Conservation (phyloP, 2,888 invertebrate genomes). For the Zaprionus obscuricornis region DNA sequence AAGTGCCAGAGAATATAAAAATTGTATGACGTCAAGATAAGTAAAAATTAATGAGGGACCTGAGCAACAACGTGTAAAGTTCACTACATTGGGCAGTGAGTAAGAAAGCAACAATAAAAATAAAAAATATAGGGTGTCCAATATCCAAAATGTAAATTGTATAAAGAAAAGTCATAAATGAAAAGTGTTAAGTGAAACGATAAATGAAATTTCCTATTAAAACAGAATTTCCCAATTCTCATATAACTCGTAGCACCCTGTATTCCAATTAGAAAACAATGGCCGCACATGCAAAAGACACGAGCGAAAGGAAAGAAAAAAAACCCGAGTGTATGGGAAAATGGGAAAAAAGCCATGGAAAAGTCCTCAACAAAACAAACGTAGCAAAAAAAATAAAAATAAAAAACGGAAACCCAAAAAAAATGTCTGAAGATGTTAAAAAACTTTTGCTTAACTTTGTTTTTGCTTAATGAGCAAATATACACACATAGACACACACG, state of each 20-base stretch:
- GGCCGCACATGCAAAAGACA: slow-evolving; percentile 47
- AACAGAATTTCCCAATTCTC: background rate
- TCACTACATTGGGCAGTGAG: slow-evolving; percentile 42
- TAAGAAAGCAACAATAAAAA: too few relatives aligned
- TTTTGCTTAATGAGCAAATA: slow-evolving; percentile 81
- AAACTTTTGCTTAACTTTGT: slow-evolving; percentile 77
- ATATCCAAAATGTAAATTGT: background rate
- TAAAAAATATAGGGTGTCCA: slow-evolving; percentile 52
- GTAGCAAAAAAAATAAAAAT: slow-evolving; percentile 32
- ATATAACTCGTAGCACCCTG: slow-evolving; percentile 46
- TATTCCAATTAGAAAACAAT: slow-evolving; percentile 57
- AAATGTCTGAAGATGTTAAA: slow-evolving; percentile 75
- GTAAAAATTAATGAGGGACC: slow-evolving; percentile 71
- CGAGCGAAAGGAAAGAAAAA: slow-evolving; percentile 3
- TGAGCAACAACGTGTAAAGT: slow-evolving; percentile 39
- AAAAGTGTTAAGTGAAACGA: background rate
- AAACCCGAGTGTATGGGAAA: slow-evolving; percentile 10
- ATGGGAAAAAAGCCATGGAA: slow-evolving; percentile 30
- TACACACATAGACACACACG: slow-evolving; percentile 45
- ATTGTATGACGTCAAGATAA: slow-evolving; percentile 67
- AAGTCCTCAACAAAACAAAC: slow-evolving; percentile 44
- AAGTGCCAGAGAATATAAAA: slow-evolving; percentile 50
- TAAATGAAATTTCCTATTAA: background rate
- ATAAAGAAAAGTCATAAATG: background rate
- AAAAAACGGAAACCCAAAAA: slow-evolving; percentile 65